Conservation (phyloP, 2,113 vertebrate species). For the Malurus cyaneus region DNA sequence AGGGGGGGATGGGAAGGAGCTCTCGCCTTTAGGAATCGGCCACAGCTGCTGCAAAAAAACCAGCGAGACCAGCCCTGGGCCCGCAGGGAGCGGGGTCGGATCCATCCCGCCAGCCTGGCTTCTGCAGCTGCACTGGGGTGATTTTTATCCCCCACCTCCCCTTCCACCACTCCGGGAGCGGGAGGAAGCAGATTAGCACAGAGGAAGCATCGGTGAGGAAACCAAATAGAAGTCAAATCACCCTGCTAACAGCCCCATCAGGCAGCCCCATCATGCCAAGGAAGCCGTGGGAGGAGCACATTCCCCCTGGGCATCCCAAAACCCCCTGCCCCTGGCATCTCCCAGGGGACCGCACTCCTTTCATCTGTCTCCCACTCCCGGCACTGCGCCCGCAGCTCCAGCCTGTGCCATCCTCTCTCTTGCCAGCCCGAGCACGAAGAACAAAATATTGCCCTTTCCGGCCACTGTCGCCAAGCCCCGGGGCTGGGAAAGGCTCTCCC, state of each 20-base stretch:
- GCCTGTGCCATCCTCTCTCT: background rate
- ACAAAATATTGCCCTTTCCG: background rate
- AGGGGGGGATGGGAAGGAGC: background rate
- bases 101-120: background rate
- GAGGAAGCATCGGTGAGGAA: background rate
- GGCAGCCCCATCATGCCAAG: rapidly evolving
- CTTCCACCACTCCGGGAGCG: rapidly evolving
- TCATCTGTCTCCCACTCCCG: background rate
- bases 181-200: background rate
- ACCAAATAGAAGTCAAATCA: background rate
- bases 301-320: background rate
- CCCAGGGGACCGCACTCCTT: background rate
- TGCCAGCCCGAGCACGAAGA: background rate
- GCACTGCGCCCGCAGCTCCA: background rate
- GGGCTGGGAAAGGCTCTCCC: background rate
- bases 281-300: rapidly evolving
- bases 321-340: background rate
- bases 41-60: background rate
- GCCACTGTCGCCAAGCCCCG: rapidly evolving
- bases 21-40: background rate
- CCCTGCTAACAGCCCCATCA: rapidly evolving
- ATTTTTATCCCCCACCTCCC: background rate
- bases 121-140: rapidly evolving
- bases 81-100: background rate
- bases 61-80: background rate